These are phyloP conservation scores for Clytia hemisphaerica DNA, from an alignment of 30 jellyfish, hydroid and myxozoan genomes.

Conservation along the genomic window DNA sequence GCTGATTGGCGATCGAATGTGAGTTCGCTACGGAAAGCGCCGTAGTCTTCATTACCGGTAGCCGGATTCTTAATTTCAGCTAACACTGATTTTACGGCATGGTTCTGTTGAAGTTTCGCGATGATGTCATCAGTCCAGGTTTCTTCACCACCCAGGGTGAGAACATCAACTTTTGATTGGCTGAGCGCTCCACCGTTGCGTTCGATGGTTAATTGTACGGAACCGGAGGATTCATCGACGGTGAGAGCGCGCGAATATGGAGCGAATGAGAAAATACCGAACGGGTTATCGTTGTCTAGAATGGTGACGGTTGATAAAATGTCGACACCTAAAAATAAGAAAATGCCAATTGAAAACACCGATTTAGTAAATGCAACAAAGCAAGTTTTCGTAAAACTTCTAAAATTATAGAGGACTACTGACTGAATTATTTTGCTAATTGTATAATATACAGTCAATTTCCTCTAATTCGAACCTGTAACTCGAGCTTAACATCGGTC, in stretches of 20 bases:
- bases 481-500: too few species aligned
- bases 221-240: slow-evolving; percentile 53
- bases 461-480: too few species aligned
- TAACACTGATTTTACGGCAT: slow-evolving; percentile 40
- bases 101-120: slow-evolving; percentile 27
- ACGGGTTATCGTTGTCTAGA: slow-evolving; percentile 89
- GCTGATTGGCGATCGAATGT: background rate
- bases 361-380: background rate
- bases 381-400: background rate
- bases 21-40: slow-evolving; percentile 12
- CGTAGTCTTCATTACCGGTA: slow-evolving; percentile 23
- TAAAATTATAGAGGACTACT: background rate
- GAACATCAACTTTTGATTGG: slow-evolving; percentile 53
- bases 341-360: background rate
- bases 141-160: slow-evolving; percentile 93
- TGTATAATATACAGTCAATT: too few species aligned
- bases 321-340: slow-evolving; percentile 8
- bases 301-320: slow-evolving; percentile 52
- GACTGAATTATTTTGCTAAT: too few species aligned
- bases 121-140: slow-evolving; percentile 58
- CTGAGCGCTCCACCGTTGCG: slow-evolving; percentile 86
- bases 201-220: slow-evolving; percentile 24
- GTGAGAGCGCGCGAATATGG: slow-evolving; percentile 11
- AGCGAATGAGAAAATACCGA: slow-evolving; percentile 69
- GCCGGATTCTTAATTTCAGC: slow-evolving; percentile 27